Conservation (phyloP, 2,888 invertebrate species). For the Microctonus brassicae region DNA sequence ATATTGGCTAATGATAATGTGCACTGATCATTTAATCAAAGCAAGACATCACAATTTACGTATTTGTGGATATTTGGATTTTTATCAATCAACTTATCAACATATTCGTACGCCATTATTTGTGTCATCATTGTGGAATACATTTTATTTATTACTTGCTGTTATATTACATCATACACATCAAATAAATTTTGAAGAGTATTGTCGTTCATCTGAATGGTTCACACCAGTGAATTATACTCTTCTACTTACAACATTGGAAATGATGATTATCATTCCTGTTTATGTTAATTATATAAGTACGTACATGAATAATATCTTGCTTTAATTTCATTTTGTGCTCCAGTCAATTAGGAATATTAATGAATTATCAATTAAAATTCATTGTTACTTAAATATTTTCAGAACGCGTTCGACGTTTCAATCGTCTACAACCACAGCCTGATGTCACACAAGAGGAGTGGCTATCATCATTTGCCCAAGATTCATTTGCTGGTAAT, state of each 20-base stretch:
- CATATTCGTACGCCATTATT: slow-evolving; percentile 76
- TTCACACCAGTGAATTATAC: slow-evolving; percentile 65
- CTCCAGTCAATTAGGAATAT: no score
- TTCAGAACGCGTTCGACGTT: slow-evolving; percentile 74
- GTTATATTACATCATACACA: slow-evolving; percentile 65
- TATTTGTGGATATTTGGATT: slow-evolving; percentile 78
- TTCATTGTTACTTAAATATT: background rate
- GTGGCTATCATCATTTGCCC: slow-evolving; percentile 71
- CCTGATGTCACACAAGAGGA: slow-evolving; percentile 78
- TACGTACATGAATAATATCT: slow-evolving; percentile 66
- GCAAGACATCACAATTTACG: slow-evolving; percentile 75
- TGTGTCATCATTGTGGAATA: slow-evolving; percentile 74
- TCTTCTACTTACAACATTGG: slow-evolving; percentile 72
- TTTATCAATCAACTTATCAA: slow-evolving; percentile 75
- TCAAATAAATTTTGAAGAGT: slow-evolving; percentile 67
- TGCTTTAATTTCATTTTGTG: background rate
- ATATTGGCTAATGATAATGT: slow-evolving; percentile 62
- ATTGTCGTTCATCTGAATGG: slow-evolving; percentile 70
- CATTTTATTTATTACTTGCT: slow-evolving; percentile 61
- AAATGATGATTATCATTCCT: slow-evolving; percentile 67
- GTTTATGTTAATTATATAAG: slow-evolving; percentile 74
- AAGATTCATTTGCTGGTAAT: slow-evolving; percentile 70
- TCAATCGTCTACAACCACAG: slow-evolving; percentile 73
- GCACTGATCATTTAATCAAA: slow-evolving; percentile 72
- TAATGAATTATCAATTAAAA: background rate